Base-by-base conservation (phyloP, 2,888 invertebrate genomes). In the Oxyteleia sp. region DNA sequence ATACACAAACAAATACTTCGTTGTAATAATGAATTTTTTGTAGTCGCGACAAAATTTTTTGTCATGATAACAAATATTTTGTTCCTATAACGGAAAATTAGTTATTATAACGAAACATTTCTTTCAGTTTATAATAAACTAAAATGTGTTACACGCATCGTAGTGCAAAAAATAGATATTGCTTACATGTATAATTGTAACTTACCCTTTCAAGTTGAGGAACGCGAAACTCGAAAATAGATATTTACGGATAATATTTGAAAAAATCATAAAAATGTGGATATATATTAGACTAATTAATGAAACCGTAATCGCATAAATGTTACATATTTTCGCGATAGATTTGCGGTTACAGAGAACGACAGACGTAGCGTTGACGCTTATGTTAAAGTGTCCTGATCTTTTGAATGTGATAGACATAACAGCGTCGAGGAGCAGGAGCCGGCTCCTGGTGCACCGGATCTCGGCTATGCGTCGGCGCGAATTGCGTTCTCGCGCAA, bases 391-490 rank as follows among this genome's bases (percentile, higher is more conserved):
- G 87, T 87, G 86, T 89, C 87, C 86, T 88, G 89, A 86, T 86
- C 85, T 88, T 89, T 89, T 85, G 86, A 88, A 87, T 87, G 87
- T 87, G 86, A 88, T 88, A 87, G 88, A 89, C 89, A 90, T 86
- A 87, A 88, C 88, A 86, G 78, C 79, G 74, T 63, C 47, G 83
- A 66, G 75, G 71, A 84, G 71, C 76, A 82, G 74, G 59, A 82
- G 78, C 81, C 81, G 84, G 81, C 78, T 87, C 86, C 88, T 78
- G 81, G 89, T 87, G 86, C 84, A 86, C 84, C 43, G 57, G 38
- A 72, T 82, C 80, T 64, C 61, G 57, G 69, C 45, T 76, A 80
- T 74, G 91, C 91, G 91, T 91, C 91, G 91, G 91, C 91, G 91
- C 85, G 81, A 78, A 86, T n/a, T 74, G 79, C 87, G 85, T 75